Conservation (phyloP, 2,113 vertebrate species). For the Saguinus imperator region DNA sequence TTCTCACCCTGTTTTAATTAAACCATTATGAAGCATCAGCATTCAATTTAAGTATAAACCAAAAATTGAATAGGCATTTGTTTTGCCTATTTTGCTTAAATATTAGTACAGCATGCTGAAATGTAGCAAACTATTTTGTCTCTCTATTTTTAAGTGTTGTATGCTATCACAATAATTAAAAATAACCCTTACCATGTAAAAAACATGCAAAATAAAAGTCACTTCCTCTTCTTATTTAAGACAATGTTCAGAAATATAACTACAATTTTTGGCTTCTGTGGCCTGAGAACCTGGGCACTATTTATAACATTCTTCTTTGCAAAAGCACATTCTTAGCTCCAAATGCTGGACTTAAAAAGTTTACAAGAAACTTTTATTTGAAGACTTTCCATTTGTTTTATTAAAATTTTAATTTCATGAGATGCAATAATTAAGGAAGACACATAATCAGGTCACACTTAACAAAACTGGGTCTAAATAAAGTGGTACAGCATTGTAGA, state of each 20-base stretch:
- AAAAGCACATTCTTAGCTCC: not conserved
- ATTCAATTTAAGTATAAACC: not conserved
- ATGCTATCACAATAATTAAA: not conserved
- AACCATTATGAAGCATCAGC: not conserved
- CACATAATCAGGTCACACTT: not conserved
- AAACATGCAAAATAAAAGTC: not conserved
- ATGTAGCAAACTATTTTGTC: not conserved
- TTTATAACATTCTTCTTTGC: not conserved
- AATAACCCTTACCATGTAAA: not conserved
- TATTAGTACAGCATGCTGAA: constrained; percentile 12
- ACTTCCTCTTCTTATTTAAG: not conserved
- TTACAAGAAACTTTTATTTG: not conserved
- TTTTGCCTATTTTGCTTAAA: not conserved
- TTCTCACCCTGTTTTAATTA: not conserved
- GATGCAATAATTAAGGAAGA: not conserved
- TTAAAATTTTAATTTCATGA: not conserved
- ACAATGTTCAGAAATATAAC: not conserved
- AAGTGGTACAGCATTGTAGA: not conserved
- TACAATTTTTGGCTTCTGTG: not conserved
- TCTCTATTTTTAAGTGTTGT: not conserved
- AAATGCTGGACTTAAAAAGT: not conserved
- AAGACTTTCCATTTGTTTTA: constrained; percentile 2
- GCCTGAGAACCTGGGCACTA: not conserved
- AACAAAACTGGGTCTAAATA: not conserved
- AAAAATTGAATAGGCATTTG: not conserved